phyloP scores from a whole-genome alignment of 1,140 invertebrate genomes.

The Rhopalosiphum maidis region DNA sequence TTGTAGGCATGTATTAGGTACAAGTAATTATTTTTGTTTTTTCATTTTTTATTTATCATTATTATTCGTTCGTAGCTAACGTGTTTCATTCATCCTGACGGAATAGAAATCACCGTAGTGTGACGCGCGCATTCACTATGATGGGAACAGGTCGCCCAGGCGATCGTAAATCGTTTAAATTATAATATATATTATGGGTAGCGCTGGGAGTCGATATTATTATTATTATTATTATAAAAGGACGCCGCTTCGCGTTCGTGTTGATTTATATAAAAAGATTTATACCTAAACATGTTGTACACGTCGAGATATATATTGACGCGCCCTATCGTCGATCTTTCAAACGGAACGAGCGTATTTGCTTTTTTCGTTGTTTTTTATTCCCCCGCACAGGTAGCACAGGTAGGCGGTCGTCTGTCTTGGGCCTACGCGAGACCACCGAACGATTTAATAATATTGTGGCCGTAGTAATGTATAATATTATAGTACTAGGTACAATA shows the following conservation, averaged over 20 bases:
- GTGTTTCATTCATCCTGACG: slow-evolving; percentile 38
- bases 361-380: not conserved
- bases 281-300: not conserved
- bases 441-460: not conserved
- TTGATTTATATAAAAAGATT: not conserved
- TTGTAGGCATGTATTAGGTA: not conserved
- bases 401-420: not conserved
- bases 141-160: not conserved
- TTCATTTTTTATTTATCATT: not conserved
- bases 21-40: not conserved
- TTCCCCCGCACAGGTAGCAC: not conserved
- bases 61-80: not conserved
- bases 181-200: slow-evolving; percentile 10
- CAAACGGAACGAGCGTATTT: not conserved
- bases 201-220: not conserved
- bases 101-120: slow-evolving; percentile 6
- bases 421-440: not conserved
- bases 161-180: slow-evolving; percentile 20
- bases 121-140: not conserved
- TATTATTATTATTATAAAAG: not conserved
- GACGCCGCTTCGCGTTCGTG: not conserved
- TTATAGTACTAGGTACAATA: not conserved
- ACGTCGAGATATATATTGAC: not conserved
- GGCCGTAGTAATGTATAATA: not conserved
- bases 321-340: not conserved